phyloP scores from a whole-genome alignment of 2,888 invertebrate species.

The Mesorhabditis sp. region DNA sequence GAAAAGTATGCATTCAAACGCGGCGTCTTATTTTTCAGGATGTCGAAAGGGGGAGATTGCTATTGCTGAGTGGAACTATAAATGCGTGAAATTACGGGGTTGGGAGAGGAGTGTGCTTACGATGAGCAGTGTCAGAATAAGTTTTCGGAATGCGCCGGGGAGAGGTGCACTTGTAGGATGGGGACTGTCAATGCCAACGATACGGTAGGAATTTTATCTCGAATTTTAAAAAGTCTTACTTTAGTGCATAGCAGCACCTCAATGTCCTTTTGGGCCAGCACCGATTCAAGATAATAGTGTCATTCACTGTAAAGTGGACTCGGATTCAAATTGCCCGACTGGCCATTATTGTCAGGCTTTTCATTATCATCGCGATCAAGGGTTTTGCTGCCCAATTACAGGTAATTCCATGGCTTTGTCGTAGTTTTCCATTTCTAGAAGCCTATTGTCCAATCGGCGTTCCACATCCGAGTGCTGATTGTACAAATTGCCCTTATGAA shows the following conservation, averaged over 20 bases:
- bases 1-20: not conserved
- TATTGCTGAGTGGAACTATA: not conserved
- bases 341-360: not conserved
- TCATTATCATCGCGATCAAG: not conserved
- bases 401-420: not conserved
- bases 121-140: slow-evolving; percentile 1
- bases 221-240: no score
- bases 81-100: slow-evolving; percentile 6
- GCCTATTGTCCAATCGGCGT: slow-evolving; percentile 2
- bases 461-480: not conserved
- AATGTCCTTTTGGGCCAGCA: slow-evolving; percentile 1
- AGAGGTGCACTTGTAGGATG: not conserved
- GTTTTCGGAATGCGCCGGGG: not conserved
- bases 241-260: not conserved
- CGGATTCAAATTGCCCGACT: not conserved
- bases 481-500: slow-evolving; percentile 4
- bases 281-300: not conserved
- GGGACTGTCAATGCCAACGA: not conserved
- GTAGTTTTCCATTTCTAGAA: not conserved
- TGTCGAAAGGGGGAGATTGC: not conserved
- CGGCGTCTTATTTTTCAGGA: not conserved
- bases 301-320: not conserved
- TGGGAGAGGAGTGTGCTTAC: slow-evolving; percentile 5
- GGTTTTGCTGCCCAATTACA: slow-evolving; percentile 5
- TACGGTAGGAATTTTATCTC: not conserved